Base-by-base conservation (phyloP, 2,797 vertebrate species). In the Cottoperca gobio region DNA sequence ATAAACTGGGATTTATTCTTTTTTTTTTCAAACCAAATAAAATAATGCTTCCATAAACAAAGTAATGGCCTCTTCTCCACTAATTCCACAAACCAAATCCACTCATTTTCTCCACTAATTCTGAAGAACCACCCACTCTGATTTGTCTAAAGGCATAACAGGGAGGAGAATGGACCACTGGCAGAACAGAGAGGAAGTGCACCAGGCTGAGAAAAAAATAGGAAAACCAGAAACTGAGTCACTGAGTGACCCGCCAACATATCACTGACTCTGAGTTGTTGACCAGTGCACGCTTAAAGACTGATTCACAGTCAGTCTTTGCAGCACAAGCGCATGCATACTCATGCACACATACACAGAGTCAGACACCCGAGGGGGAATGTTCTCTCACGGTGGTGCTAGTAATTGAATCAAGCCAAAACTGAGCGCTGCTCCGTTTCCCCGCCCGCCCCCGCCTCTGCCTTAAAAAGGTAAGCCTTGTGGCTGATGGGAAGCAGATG, bases 381-480 rank as follows among this genome's bases (percentile, higher is more conserved):
- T 85, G 86, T 86, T 86, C 95, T 93, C 94, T 94, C 68, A 33
- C 94, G 79, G 90, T 90, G 92, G 92, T 94, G 94, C 94, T 92
- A 91, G 94, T 96, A 96, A 97, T 96, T 95, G 95, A 97, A 96
- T 97, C 96, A 96, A 95, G 94, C 94, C 93, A 95, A 94, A 95
- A 95, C 90, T 88, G 93, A 95, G 89, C 55, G 66, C 73, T 91
- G 90, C 93, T 82, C 53, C 43, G 50, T 87, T 86, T 21, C 48
- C 80, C 80, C 23, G 64, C 83, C 80, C 78, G 69, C 87, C 85
- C 86, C 86, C 64, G 70, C 86, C 87, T 81, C 80, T 79, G 88
- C 89, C 87, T 94, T 93, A 91, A 93, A 94, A 93, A 91, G 82
- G 83, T 94, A 93, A 93, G 93, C 90, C 90, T 89, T 90, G 92